phyloP scores from a whole-genome alignment of 2,113 vertebrate genomes.

The Pteruthius melanotis region DNA sequence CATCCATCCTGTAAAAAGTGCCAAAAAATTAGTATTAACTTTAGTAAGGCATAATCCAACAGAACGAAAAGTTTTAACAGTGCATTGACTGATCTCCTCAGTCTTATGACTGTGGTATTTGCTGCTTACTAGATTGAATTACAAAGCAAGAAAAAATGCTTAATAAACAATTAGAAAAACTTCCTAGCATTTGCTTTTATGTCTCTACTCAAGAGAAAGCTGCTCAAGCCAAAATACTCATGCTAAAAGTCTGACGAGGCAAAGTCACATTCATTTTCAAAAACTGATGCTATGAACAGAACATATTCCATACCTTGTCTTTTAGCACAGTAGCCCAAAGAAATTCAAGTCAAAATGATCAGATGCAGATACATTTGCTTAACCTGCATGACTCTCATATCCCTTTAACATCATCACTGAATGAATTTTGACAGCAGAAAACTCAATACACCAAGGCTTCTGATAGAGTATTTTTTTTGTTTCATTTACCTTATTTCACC shows the following conservation, averaged over 20 bases:
- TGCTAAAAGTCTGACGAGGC: background rate
- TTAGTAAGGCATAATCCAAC: background rate
- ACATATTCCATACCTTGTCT: background rate
- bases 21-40: conserved; percentile 32
- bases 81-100: background rate
- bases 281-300: background rate
- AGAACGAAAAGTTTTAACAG: background rate
- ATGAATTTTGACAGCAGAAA: background rate
- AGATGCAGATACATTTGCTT: background rate
- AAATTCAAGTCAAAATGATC: background rate
- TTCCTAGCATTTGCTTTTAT: background rate
- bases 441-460: background rate
- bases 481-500: conserved; percentile 82
- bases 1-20: conserved; percentile 79
- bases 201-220: background rate
- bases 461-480: background rate
- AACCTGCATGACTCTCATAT: background rate
- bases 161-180: background rate
- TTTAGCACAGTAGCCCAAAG: background rate
- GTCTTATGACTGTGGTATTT: background rate
- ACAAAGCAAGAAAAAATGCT: background rate
- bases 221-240: background rate
- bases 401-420: background rate
- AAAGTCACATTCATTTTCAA: background rate
- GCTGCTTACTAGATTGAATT: background rate